A percentile compares a stretch with the other conserved stretches of the same genome.
phyloP scores from a whole-genome alignment of 1,140 invertebrate genomes.

The Bombus confusus region DNA sequence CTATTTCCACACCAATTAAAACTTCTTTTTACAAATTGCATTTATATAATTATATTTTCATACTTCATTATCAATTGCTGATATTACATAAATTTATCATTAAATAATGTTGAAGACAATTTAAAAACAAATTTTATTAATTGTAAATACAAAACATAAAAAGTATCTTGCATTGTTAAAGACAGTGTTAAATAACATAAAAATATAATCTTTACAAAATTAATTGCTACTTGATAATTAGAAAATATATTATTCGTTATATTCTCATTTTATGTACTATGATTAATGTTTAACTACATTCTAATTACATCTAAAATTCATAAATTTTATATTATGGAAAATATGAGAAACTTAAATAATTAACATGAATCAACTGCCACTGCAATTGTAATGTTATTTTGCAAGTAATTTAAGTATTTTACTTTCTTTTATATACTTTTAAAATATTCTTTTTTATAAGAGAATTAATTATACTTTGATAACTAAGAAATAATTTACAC shows the following conservation, averaged over 20 bases:
- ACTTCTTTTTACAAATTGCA: conserved; percentile 6
- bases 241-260: conserved; percentile 33
- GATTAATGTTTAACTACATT: not conserved
- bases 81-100: conserved; percentile 28
- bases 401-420: conserved; percentile 43
- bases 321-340: not conserved
- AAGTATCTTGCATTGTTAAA: not conserved
- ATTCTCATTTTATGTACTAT: conserved; percentile 10
- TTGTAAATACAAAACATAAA: conserved; percentile 40
- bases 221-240: conserved; percentile 21
- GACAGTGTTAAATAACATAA: conserved; percentile 1
- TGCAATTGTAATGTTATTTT: conserved; percentile 35
- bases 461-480: conserved; percentile 1
- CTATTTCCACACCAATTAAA: conserved; percentile 11
- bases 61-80: not conserved
- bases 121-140: conserved; percentile 21
- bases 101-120: conserved; percentile 39
- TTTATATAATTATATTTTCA: conserved; percentile 30
- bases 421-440: conserved; percentile 37
- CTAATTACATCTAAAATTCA: not conserved
- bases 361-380: conserved; percentile 24
- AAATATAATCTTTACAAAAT: conserved; percentile 9
- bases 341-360: conserved; percentile 26
- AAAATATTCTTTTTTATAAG: conserved; percentile 19
- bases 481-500: conserved; percentile 31